Evolutionary conservation across 1,140 invertebrate species (phyloP), one percentile per base, ranked within the genome.

Genomic region (Rhagoletis zephyria): DNA sequence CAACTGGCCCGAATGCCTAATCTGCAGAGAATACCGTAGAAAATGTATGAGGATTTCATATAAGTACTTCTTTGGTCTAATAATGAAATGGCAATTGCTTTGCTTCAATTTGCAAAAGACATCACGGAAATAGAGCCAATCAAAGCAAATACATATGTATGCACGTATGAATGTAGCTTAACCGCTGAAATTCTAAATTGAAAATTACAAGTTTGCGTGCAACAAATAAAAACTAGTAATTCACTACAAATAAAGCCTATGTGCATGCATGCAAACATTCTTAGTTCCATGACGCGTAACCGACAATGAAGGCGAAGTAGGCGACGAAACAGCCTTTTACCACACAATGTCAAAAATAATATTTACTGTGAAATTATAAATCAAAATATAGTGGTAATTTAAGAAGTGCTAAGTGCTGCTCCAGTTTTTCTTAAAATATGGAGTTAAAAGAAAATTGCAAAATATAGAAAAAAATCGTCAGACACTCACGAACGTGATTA

Each of bases 381-480:
- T 67, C 64, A 67, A 40, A 67, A 67, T 67, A 10, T 45, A 67
- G 64, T 67, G 64, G n/a, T 67, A 67, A 67, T 67, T 67, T 67
- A 67, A 67, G 64, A 67, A 67, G 30, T 67, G 64, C 30, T 67
- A 67, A 67, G 64, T 67, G 64, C 64, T 16, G 6, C 40, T 1
- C 19, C 30, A 19, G 30, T 5, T 67, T 40, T 5, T n/a, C 64
- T 30, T 67, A 10, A 67, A 67, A 67, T 7, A n/a, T 56, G 30
- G 6, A 4, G 30, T 0, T 19, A 67, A 40, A 67, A 63, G 61
- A 19, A 67, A 30, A 67, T 67, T 67, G 64, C 30, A 67, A 67
- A 67, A 67, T 67, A 4, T 40, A 67, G 4, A 30, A 67, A 63
- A 63, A 14, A 30, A 30, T 30, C 30, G 30, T 30, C 30, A 30